phyloP scores from a whole-genome alignment of 2,113 vertebrate genomes.

The Pachypanchax playfairii region DNA sequence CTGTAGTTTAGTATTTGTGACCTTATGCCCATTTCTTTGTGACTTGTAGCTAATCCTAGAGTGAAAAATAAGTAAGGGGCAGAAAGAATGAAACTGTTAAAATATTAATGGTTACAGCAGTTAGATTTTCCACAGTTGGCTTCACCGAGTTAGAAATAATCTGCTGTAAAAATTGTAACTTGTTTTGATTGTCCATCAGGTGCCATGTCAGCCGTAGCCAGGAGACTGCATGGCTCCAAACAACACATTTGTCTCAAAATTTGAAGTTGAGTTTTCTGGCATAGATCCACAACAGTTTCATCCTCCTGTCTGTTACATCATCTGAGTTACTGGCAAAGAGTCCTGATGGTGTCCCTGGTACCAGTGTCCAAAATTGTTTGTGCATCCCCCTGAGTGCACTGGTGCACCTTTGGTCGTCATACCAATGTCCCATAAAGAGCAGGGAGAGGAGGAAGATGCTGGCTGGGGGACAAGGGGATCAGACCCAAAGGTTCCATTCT shows the following conservation, averaged over 20 bases:
- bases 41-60: neutral
- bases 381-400: slow-evolving; percentile 79
- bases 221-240: slow-evolving; percentile 14
- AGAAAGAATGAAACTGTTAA: too few species aligned
- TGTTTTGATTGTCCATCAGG: too few species aligned
- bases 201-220: too few species aligned
- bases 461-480: slow-evolving; percentile 75
- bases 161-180: too few species aligned
- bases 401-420: slow-evolving; percentile 78
- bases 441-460: slow-evolving; percentile 81
- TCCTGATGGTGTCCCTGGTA: slow-evolving; percentile 86
- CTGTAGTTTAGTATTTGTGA: neutral
- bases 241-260: slow-evolving; percentile 1
- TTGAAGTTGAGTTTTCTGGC: slow-evolving; percentile 12
- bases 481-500: slow-evolving; percentile 81
- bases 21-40: neutral
- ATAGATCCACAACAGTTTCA: slow-evolving; percentile 21
- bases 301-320: slow-evolving; percentile 82
- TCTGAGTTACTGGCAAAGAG: slow-evolving; percentile 79
- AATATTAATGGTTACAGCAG: too few species aligned
- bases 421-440: slow-evolving; percentile 85
- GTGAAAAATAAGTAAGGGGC: too few species aligned
- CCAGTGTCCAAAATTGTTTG: slow-evolving; percentile 88
- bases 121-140: too few species aligned
- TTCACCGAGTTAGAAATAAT: too few species aligned